Conservation (phyloP, 2,797 vertebrate species). For the Etheostoma perlongum region DNA sequence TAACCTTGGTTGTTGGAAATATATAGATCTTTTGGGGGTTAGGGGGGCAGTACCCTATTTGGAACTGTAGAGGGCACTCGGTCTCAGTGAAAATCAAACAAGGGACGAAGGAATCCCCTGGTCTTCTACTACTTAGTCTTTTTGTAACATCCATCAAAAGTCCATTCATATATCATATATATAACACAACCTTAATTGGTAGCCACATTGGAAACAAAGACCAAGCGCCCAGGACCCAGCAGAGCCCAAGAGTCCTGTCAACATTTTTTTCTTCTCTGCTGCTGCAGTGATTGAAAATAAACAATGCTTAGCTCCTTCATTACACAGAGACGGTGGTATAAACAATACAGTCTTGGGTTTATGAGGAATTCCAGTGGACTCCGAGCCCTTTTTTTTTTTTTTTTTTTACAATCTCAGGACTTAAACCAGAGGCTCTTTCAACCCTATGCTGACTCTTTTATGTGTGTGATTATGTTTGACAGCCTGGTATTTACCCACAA, state of each 20-base stretch:
- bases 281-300: conserved; percentile 50
- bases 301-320: conserved; percentile 44
- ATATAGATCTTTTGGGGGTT: background rate
- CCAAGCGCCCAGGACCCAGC: conserved; percentile 3
- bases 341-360: conserved; percentile 59
- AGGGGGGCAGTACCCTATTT: background rate
- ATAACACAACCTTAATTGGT: conserved; percentile 12
- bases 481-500: conserved; percentile 58
- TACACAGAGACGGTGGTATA: conserved; percentile 51
- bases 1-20: background rate
- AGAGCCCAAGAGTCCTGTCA: conserved; percentile 24
- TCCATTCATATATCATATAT: background rate
- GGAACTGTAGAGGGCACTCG: conserved; percentile 68
- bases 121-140: background rate
- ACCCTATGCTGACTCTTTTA: conserved; percentile 21
- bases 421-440: conserved; percentile 40
- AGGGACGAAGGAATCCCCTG: background rate
- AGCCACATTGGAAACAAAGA: conserved; percentile 20
- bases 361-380: conserved; percentile 64
- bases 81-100: conserved; percentile 15
- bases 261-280: conserved; percentile 18
- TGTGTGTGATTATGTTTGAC: conserved; percentile 40
- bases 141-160: conserved; percentile 11
- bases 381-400: background rate
- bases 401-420: conserved; percentile 43